Evolutionary conservation across 2,113 vertebrate species (phyloP).

Genomic region (Sturnus vulgaris): DNA sequence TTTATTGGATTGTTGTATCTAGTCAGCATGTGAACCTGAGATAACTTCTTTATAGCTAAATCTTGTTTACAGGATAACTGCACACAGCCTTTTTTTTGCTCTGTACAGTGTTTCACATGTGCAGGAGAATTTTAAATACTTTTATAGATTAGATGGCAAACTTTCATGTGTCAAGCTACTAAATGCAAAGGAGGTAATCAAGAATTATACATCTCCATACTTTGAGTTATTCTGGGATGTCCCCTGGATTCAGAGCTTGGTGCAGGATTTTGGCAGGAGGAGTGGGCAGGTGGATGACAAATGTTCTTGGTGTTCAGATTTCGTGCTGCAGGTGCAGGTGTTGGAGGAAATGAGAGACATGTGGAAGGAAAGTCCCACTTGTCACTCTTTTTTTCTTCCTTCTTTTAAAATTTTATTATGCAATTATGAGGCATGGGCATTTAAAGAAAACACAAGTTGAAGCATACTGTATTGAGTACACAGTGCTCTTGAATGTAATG

Average conservation of each 20-base stretch:
- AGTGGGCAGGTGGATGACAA: neutral
- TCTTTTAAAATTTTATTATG: neutral
- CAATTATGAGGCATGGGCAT: neutral
- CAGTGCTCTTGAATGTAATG: neutral
- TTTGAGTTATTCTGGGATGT: neutral
- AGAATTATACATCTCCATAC: neutral
- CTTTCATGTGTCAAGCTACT: neutral
- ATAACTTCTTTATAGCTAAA: neutral
- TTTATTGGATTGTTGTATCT: neutral
- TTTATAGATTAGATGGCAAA: neutral
- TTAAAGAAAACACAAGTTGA: neutral
- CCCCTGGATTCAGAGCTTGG: neutral
- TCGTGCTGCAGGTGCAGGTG: accelerated
- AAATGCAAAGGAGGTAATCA: neutral
- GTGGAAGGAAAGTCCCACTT: neutral
- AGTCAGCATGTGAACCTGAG: neutral
- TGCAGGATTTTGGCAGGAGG: neutral
- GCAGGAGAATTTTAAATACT: neutral
- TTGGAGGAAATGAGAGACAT: neutral
- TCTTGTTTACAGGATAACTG: neutral
- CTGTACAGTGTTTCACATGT: neutral
- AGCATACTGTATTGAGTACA: neutral
- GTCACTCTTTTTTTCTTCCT: neutral
- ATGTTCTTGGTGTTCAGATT: neutral
- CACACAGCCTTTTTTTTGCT: neutral